A percentile compares a stretch with the other conserved stretches of the same genome.
phyloP scores from a whole-genome alignment of 2,113 vertebrate genomes.

The Corvus hawaiiensis region DNA sequence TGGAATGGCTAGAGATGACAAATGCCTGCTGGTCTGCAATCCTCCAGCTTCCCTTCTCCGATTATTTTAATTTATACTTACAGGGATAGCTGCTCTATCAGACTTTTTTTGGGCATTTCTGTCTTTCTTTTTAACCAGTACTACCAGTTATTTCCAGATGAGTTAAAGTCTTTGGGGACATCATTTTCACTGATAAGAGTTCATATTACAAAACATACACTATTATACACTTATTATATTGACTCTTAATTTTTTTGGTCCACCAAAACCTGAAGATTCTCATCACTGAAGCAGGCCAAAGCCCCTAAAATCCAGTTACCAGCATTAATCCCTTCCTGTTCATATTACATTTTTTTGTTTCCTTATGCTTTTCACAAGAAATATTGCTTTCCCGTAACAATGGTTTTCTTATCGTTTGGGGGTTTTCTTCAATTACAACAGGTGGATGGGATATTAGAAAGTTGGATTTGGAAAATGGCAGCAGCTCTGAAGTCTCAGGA shows the following conservation, averaged over 20 bases:
- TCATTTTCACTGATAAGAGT: background rate
- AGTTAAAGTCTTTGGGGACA: background rate
- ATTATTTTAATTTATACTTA: background rate
- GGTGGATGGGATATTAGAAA: slow-evolving; percentile 84
- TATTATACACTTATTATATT: background rate
- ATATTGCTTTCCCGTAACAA: background rate
- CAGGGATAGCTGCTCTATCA: background rate
- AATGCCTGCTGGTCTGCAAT: background rate
- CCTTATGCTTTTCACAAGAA: background rate
- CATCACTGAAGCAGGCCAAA: background rate
- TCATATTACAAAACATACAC: background rate
- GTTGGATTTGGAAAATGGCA: slow-evolving; percentile 84
- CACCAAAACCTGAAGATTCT: background rate
- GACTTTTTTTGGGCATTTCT: background rate
- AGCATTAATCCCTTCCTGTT: background rate
- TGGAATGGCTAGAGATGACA: background rate
- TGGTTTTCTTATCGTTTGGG: background rate
- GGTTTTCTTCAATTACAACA: slow-evolving; percentile 48
- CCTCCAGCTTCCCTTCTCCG: background rate
- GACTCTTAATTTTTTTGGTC: background rate
- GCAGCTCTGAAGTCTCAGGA: slow-evolving; percentile 72
- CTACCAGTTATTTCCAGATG: background rate
- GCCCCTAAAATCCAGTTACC: background rate
- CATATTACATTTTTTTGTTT: background rate
- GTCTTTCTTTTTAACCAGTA: background rate